phyloP scores from a whole-genome alignment of 2,113 vertebrate genomes.

The Leptobrachium ailaonicum region DNA sequence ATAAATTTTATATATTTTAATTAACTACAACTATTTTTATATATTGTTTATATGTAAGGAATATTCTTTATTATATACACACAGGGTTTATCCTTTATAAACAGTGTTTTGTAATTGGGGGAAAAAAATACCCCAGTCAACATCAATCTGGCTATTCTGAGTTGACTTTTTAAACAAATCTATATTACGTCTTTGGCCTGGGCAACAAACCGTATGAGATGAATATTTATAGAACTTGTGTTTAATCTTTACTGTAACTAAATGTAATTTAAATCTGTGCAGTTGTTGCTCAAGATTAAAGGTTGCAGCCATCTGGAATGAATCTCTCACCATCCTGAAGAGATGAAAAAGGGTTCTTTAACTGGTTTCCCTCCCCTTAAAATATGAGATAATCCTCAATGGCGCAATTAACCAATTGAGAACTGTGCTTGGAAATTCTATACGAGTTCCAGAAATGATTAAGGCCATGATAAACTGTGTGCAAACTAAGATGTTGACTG shows the following conservation, averaged over 20 bases:
- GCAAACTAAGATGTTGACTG: too few species aligned
- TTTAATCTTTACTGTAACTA: constrained; percentile 38
- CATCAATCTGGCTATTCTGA: too few species aligned
- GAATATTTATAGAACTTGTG: constrained; percentile 27
- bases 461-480: too few species aligned
- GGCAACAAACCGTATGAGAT: constrained; percentile 4
- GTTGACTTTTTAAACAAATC: too few species aligned
- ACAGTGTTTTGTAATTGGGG: too few species aligned
- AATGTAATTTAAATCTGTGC: constrained; percentile 27
- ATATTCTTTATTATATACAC: too few species aligned
- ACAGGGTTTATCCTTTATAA: too few species aligned
- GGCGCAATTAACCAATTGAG: constrained; percentile 41
- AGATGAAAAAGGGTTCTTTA: constrained; percentile 40
- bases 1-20: too few species aligned
- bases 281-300: constrained; percentile 50
- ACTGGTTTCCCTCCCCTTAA: neutral
- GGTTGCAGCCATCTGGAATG: constrained; percentile 36
- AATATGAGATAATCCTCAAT: constrained; percentile 2
- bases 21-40: too few species aligned
- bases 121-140: too few species aligned
- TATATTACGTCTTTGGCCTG: neutral
- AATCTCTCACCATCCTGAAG: constrained; percentile 24
- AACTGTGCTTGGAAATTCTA: neutral
- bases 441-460: neutral
- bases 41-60: too few species aligned